These are phyloP conservation scores for Cotesia chilonis DNA, from an alignment of 1,140 invertebrate genomes.

Conservation along the genomic window DNA sequence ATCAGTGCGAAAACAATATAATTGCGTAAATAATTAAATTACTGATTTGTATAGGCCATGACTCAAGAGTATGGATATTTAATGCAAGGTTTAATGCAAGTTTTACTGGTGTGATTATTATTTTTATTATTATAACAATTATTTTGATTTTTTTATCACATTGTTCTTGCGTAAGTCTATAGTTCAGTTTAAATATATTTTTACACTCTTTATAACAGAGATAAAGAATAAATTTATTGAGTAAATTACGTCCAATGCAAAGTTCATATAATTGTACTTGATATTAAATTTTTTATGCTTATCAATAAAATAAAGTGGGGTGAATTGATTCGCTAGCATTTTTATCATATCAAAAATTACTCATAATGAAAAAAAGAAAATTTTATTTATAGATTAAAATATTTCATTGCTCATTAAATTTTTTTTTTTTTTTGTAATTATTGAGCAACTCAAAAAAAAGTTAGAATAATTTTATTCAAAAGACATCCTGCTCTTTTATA, in stretches of 20 bases:
- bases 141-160: neutral
- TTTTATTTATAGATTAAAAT: too few species aligned
- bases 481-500: neutral
- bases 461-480: too few species aligned
- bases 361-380: too few species aligned
- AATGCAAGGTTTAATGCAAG: conserved; percentile 21
- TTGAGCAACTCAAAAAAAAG: too few species aligned
- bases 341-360: neutral
- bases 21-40: conserved; percentile 24
- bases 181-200: neutral
- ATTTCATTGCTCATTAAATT: too few species aligned
- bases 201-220: neutral
- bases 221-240: neutral
- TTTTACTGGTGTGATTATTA: neutral
- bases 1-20: conserved; percentile 3
- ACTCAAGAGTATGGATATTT: conserved; percentile 18
- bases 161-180: neutral
- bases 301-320: too few species aligned
- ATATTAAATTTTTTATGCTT: too few species aligned
- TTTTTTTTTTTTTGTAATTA: too few species aligned
- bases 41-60: conserved; percentile 2
- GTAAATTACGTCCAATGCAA: too few species aligned
- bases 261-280: too few species aligned
- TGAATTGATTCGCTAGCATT: neutral
- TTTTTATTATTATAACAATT: neutral